phyloP scores from a whole-genome alignment of 2,113 vertebrate genomes.

The Scytalopus superciliaris region DNA sequence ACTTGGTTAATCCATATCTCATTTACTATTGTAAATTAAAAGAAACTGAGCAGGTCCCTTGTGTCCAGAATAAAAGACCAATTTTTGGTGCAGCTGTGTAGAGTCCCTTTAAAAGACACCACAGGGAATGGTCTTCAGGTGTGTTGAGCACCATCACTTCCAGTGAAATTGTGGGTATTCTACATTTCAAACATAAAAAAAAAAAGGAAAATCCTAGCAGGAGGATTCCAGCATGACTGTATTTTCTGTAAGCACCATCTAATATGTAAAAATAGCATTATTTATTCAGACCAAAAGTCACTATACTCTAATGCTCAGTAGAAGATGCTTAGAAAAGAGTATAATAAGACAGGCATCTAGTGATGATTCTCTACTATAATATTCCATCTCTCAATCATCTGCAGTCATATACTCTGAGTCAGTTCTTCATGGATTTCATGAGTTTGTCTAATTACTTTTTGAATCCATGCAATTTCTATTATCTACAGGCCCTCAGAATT shows the following conservation, averaged over 20 bases:
- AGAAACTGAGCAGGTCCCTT: background rate
- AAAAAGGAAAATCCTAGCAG: background rate
- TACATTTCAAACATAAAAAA: background rate
- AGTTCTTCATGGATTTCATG: background rate
- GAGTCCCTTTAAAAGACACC: background rate
- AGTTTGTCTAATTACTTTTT: conserved; percentile 5
- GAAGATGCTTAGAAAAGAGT: background rate
- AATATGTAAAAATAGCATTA: background rate
- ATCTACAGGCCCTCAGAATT: background rate
- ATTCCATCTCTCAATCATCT: background rate
- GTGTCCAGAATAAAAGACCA: background rate
- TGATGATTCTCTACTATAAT: background rate
- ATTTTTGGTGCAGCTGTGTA: background rate
- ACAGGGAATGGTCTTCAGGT: background rate
- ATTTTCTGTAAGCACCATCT: background rate
- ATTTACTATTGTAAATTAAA: background rate
- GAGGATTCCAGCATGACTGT: background rate
- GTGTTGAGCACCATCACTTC: background rate
- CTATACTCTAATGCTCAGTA: background rate
- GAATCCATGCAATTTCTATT: conserved; percentile 28
- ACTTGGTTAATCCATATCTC: background rate
- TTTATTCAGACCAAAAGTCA: background rate
- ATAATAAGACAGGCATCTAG: background rate
- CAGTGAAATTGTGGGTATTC: background rate
- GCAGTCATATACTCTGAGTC: background rate